These are phyloP conservation scores for Cladopsammia gracilis DNA, from an alignment of 64 coral and sea anemone genomes.

Conservation along the genomic window DNA sequence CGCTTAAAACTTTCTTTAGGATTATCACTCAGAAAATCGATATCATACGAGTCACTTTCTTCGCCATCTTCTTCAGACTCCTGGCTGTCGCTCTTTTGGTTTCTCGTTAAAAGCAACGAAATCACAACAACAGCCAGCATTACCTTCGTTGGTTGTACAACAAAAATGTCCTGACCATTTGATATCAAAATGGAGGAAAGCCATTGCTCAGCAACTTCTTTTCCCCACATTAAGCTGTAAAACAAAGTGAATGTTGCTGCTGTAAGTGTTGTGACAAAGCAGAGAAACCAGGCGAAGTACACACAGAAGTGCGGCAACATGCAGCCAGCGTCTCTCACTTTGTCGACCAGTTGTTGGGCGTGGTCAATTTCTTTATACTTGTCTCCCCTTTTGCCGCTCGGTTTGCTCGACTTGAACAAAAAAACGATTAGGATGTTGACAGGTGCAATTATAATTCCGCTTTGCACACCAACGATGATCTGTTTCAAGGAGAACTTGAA, in stretches of 20 bases:
- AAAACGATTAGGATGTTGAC: conserved; percentile 75
- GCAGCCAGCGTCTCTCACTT: neutral
- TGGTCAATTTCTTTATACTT: conserved; percentile 9
- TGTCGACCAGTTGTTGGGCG: neutral
- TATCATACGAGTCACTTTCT: neutral
- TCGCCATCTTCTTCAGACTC: neutral
- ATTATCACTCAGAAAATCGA: neutral
- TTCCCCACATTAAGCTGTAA: conserved; percentile 88
- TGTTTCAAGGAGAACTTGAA: conserved; percentile 68
- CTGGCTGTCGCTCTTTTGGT: neutral
- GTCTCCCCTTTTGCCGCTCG: neutral
- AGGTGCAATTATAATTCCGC: conserved; percentile 78
- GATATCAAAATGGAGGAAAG: conserved; percentile 87
- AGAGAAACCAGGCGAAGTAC: conserved; percentile 83
- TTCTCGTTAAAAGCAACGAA: conserved; percentile 51
- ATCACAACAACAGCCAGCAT: conserved; percentile 68
- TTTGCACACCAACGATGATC: conserved; percentile 84
- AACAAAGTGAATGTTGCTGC: conserved; percentile 79
- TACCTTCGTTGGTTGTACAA: conserved; percentile 85
- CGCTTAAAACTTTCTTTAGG: conserved; percentile 12
- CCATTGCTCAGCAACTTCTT: conserved; percentile 86
- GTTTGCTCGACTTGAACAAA: conserved; percentile 60
- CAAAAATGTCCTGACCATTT: conserved; percentile 82
- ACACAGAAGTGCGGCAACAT: conserved; percentile 64
- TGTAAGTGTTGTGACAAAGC: conserved; percentile 56